Conservation (phyloP, 2,797 vertebrate species). For the Halcyon smyrnensis region DNA sequence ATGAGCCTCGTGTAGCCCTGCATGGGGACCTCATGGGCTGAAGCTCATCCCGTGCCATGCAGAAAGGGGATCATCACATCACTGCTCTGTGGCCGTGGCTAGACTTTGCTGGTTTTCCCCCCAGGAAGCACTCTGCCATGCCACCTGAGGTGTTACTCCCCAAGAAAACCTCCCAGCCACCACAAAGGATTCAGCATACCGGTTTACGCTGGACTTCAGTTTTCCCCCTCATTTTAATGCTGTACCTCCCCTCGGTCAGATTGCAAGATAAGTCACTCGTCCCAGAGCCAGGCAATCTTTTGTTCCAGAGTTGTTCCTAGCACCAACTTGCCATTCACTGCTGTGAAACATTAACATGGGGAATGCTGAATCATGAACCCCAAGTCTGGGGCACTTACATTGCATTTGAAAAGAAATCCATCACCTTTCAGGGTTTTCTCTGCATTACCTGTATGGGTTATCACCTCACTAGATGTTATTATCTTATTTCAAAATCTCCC, state of each 20-base stretch:
- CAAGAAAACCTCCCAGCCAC: not conserved
- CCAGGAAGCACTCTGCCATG: fast-evolving
- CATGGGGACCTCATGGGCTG: fast-evolving
- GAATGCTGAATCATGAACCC: not conserved
- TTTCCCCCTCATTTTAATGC: not conserved
- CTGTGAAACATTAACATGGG: not conserved
- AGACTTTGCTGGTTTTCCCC: not conserved
- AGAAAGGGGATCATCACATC: not conserved
- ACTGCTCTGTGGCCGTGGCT: fast-evolving
- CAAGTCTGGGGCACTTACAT: not conserved
- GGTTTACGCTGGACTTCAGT: not conserved
- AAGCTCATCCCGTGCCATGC: fast-evolving
- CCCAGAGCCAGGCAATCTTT: not conserved
- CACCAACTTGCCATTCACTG: not conserved
- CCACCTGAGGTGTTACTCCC: not conserved
- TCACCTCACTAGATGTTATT: not conserved
- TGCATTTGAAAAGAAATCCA: not conserved
- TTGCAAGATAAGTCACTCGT: not conserved
- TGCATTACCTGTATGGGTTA: not conserved
- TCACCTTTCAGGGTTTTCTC: not conserved
- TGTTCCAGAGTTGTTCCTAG: not conserved
- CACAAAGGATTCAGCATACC: not conserved
- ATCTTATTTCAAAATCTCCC: not conserved
- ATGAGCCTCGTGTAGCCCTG: fast-evolving
- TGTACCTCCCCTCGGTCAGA: not conserved